Evolutionary conservation across 2,888 invertebrate species (phyloP).

Genomic region (Acanthoscelides obtectus): DNA sequence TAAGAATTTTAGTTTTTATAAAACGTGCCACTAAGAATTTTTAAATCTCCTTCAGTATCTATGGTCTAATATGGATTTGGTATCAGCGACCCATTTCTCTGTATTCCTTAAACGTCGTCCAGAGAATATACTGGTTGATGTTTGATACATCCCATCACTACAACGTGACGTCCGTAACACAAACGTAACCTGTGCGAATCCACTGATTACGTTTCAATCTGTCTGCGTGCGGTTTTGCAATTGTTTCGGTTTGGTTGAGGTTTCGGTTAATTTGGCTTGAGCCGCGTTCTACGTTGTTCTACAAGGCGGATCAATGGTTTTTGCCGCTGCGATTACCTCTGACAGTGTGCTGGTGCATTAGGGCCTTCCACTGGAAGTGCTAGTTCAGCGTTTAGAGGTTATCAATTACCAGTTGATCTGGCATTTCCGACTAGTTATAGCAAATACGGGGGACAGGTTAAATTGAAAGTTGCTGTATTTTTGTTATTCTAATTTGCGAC

Average conservation of each 20-base stretch:
- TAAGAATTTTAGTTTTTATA: no score
- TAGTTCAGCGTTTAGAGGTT: neutral
- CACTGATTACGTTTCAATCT: neutral
- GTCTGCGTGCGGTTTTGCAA: neutral
- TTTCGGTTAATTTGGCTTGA: neutral
- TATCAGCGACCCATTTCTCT: no score
- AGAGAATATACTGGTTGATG: no score
- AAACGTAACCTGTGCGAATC: neutral
- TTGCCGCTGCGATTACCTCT: constrained; percentile 56
- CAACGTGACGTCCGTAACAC: neutral
- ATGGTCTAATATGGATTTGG: no score
- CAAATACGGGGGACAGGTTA: no score
- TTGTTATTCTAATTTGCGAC: no score
- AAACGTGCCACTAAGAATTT: no score
- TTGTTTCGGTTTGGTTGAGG: neutral
- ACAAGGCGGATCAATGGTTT: constrained; percentile 38
- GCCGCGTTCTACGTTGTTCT: neutral
- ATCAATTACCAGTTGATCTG: neutral
- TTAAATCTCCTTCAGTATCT: no score
- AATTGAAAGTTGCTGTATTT: no score
- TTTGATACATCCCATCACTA: neutral
- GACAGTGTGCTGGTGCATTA: constrained; percentile 55
- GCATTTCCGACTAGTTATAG: neutral
- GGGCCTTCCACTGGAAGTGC: constrained; percentile 57
- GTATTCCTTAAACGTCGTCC: no score